A percentile compares a stretch with the other conserved stretches of the same genome.
These are phyloP conservation scores for Anneissia japonica DNA, from an alignment of 35 echinoderm and acorn worm species.

Conservation along the genomic window DNA sequence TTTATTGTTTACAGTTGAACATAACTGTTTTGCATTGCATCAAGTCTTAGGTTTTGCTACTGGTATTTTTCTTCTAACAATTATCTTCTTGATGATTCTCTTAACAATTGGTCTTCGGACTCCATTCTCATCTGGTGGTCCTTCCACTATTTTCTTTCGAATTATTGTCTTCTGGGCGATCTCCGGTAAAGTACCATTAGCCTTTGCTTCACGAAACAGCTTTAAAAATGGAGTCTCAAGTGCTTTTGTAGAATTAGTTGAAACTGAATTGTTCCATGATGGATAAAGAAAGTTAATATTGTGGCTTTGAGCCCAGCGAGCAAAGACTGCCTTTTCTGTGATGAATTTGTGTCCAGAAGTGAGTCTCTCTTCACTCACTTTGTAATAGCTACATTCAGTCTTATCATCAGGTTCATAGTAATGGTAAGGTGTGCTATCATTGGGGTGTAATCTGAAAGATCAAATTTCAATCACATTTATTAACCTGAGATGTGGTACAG, in stretches of 20 bases:
- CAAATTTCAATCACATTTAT: not conserved
- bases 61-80: slow-evolving; percentile 38
- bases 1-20: too few relatives aligned
- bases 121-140: not conserved
- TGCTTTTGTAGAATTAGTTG: slow-evolving; percentile 15
- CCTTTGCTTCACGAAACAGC: slow-evolving; percentile 44
- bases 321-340: slow-evolving; percentile 69
- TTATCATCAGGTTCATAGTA: slow-evolving; percentile 55
- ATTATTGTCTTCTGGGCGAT: not conserved
- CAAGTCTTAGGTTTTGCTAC: slow-evolving; percentile 17
- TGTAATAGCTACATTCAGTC: slow-evolving; percentile 59
- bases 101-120: slow-evolving; percentile 24
- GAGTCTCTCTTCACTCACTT: slow-evolving; percentile 29
- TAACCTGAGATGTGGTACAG: too few relatives aligned
- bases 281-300: slow-evolving; percentile 60
- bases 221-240: slow-evolving; percentile 59
- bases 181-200: slow-evolving; percentile 12
- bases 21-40: too few relatives aligned
- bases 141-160: not conserved
- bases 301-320: slow-evolving; percentile 42
- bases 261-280: slow-evolving; percentile 30
- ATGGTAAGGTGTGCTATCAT: slow-evolving; percentile 59
- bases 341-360: slow-evolving; percentile 55
- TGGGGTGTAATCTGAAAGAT: slow-evolving; percentile 39
- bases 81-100: slow-evolving; percentile 37